phyloP scores from a whole-genome alignment of 2,888 invertebrate genomes.

The Neocrepidodera transversa region DNA sequence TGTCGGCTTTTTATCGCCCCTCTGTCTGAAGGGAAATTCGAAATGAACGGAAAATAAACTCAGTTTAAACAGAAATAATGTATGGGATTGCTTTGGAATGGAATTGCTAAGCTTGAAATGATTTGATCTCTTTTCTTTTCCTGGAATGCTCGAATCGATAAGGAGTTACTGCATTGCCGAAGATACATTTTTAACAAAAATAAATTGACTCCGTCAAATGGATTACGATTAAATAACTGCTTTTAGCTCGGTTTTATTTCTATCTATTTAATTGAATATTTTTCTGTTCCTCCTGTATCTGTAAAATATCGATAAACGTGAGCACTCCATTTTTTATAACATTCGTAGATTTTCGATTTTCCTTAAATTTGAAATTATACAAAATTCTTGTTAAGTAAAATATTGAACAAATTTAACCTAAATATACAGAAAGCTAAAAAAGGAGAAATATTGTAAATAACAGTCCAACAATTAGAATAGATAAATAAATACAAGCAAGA shows the following conservation, averaged over 20 bases:
- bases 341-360: no score
- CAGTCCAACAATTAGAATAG: no score
- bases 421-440: no score
- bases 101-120: conserved; percentile 24
- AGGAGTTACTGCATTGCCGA: conserved; percentile 1
- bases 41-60: conserved; percentile 27
- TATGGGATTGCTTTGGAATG: conserved; percentile 22
- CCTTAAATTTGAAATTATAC: no score
- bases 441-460: no score
- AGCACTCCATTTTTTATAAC: no score
- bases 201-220: not conserved
- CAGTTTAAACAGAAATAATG: conserved; percentile 26
- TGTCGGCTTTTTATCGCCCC: conserved; percentile 25
- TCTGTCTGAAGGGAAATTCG: conserved; percentile 23
- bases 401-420: no score
- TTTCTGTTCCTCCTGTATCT: no score
- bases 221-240: conserved; percentile 1
- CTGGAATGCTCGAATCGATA: conserved; percentile 12
- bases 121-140: conserved; percentile 16
- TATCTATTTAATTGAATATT: not conserved
- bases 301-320: no score
- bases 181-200: not conserved
- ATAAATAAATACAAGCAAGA: no score
- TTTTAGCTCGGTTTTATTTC: not conserved
- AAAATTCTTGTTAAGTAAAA: no score